These are phyloP conservation scores for Myrmophylax atrothorax DNA, from an alignment of 2,113 vertebrate species.

Conservation along the genomic window DNA sequence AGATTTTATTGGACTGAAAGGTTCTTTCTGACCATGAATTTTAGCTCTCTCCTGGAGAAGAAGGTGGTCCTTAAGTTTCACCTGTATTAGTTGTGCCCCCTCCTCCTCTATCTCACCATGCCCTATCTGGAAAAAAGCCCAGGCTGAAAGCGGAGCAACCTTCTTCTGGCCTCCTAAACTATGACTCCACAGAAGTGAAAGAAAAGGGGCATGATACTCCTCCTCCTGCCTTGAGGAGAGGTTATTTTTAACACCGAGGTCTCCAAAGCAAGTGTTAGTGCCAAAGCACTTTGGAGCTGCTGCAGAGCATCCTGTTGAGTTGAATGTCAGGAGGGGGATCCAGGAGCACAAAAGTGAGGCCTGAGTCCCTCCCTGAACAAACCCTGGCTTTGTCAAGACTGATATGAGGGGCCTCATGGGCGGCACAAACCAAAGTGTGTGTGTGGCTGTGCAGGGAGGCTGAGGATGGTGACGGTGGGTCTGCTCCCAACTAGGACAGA, in stretches of 20 bases:
- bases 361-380: not conserved
- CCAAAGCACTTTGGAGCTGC: not conserved
- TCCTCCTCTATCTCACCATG: not conserved
- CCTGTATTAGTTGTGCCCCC: not conserved
- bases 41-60: not conserved
- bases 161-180: not conserved
- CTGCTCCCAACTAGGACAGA: not conserved
- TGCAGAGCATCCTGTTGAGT: not conserved
- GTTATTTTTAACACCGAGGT: not conserved
- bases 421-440: not conserved
- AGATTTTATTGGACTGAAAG: not conserved
- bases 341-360: not conserved
- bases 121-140: not conserved
- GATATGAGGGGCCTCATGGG: accelerated
- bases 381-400: not conserved
- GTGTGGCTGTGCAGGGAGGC: not conserved
- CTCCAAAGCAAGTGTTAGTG: not conserved
- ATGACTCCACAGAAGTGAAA: not conserved
- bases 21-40: not conserved
- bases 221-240: not conserved
- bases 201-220: not conserved
- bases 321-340: not conserved
- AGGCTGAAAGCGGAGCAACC: not conserved
- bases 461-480: not conserved
- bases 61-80: not conserved